A percentile compares a stretch with the other conserved stretches of the same genome.
Conservation (phyloP, 2,797 vertebrate genomes). For the Lepilemur ruficaudatus region DNA sequence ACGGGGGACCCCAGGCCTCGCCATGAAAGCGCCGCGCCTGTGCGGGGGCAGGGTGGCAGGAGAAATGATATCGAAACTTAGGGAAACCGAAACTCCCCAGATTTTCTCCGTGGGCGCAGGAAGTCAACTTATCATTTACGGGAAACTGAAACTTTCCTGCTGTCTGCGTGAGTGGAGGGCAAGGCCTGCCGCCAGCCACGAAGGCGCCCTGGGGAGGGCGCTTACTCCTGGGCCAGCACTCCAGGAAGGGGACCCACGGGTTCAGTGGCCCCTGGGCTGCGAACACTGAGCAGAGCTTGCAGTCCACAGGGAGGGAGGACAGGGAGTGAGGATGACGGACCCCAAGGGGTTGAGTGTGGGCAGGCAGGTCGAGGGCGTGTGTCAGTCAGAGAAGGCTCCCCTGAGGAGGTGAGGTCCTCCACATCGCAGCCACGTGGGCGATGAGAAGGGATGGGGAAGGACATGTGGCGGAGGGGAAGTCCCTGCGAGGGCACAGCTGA, state of each 20-base stretch:
- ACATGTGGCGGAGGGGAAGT: background rate
- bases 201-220: background rate
- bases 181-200: fast-evolving
- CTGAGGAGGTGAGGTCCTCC: background rate
- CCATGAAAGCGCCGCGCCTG: background rate
- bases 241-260: background rate
- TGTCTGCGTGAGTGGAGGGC: background rate
- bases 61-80: background rate
- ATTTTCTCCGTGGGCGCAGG: background rate
- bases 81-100: background rate
- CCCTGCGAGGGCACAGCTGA: background rate
- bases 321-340: background rate
- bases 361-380: too few relatives aligned
- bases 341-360: background rate
- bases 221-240: too few relatives aligned
- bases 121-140: background rate
- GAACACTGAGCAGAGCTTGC: background rate
- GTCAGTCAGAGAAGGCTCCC: background rate
- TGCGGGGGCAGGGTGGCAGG: too few relatives aligned
- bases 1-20: background rate
- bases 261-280: background rate
- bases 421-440: background rate
- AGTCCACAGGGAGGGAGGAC: background rate
- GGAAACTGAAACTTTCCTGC: background rate
- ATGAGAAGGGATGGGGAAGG: background rate